A percentile compares a stretch with the other conserved stretches of the same genome.
phyloP scores from a whole-genome alignment of 2,888 invertebrate genomes.

The Pogonocherus hispidulus region DNA sequence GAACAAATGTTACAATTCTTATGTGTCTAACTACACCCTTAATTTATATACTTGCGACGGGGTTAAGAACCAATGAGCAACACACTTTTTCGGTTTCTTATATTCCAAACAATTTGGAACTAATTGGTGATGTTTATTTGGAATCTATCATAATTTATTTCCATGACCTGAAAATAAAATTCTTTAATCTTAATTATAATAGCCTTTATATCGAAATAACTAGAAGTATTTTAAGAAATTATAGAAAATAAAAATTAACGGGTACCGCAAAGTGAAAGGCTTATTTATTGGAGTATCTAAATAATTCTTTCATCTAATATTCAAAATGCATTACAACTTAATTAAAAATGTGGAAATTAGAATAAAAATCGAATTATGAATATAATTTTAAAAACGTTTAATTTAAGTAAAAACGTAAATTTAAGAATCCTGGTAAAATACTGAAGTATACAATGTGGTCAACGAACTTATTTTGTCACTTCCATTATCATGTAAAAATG shows the following conservation, averaged over 20 bases:
- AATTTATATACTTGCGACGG: too few species aligned
- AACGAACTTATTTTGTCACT: neutral
- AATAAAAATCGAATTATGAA: conserved; percentile 6
- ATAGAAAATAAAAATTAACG: neutral
- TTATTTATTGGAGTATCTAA: neutral
- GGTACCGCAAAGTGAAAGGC: neutral
- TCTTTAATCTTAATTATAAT: too few species aligned
- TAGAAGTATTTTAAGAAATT: neutral
- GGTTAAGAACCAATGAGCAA: too few species aligned
- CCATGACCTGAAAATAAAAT: too few species aligned
- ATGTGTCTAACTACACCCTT: too few species aligned
- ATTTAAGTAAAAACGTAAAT: neutral
- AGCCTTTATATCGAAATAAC: too few species aligned
- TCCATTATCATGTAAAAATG: neutral
- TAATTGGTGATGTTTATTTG: too few species aligned
- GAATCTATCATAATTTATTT: too few species aligned
- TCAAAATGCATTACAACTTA: neutral
- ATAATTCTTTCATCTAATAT: neutral
- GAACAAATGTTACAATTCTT: too few species aligned
- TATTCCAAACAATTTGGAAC: too few species aligned
- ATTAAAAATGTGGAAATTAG: neutral
- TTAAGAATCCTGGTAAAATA: neutral
- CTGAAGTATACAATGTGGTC: neutral
- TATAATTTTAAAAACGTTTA: neutral
- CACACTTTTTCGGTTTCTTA: too few species aligned